Evolutionary conservation across 1,140 invertebrate species (phyloP).

Genomic region (Drosophila ercepeae): DNA sequence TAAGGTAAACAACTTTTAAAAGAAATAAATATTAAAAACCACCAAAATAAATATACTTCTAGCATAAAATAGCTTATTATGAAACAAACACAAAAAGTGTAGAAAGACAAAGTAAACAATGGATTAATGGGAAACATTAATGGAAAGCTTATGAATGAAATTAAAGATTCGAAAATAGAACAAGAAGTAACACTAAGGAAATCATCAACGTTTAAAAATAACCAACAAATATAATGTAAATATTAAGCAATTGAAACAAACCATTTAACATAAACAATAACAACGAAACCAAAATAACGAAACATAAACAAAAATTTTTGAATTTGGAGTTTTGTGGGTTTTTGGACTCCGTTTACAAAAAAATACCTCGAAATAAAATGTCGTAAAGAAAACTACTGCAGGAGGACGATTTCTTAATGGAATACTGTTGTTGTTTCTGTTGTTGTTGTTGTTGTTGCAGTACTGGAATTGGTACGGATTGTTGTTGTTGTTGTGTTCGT

Average conservation of each 20-base stretch:
- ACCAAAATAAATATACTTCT: no score
- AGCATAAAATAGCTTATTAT: background rate
- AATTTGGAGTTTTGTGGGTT: constrained; percentile 53
- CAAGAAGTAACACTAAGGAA: constrained; percentile 6
- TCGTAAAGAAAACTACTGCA: constrained; percentile 84
- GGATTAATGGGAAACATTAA: constrained; percentile 5
- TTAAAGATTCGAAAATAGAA: background rate
- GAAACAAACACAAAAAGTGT: background rate
- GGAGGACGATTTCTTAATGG: constrained; percentile 83
- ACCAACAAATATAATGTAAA: constrained; percentile 5
- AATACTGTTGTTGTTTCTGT: constrained; percentile 72
- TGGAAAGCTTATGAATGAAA: background rate
- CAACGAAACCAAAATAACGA: constrained; percentile 9
- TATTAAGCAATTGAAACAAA: constrained; percentile 26
- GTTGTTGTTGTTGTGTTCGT: constrained; percentile 69
- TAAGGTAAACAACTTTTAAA: no score
- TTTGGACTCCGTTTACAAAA: constrained; percentile 59
- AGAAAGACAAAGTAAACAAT: background rate
- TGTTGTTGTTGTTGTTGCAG: constrained; percentile 49
- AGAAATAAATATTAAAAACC: no score
- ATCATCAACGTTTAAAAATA: constrained; percentile 1
- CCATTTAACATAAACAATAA: constrained; percentile 15
- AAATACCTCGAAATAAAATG: constrained; percentile 84
- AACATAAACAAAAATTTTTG: constrained; percentile 57
- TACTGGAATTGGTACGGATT: constrained; percentile 50